phyloP scores from a whole-genome alignment of 2,113 vertebrate genomes.

The Melospiza georgiana region DNA sequence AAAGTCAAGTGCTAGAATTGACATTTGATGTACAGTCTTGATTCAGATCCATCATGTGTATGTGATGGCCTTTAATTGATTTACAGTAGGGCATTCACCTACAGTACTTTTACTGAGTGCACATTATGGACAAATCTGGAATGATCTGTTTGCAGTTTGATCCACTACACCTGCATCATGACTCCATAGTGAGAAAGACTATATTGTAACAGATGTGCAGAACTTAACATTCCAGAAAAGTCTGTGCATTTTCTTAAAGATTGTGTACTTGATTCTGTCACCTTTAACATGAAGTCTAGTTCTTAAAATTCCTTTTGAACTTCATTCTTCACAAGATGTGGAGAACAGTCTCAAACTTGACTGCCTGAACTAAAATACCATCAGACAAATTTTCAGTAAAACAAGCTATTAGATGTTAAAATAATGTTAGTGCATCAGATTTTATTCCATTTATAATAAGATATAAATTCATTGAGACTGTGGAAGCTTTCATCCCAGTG shows the following conservation, averaged over 20 bases:
- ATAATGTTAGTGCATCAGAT: not conserved
- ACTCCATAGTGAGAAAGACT: not conserved
- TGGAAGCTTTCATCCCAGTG: conserved; percentile 30
- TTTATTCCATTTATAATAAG: not conserved
- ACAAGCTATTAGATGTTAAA: not conserved
- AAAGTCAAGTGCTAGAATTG: conserved; percentile 8
- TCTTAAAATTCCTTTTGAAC: not conserved
- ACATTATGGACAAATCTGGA: not conserved
- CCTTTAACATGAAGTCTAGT: not conserved
- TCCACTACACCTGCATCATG: not conserved
- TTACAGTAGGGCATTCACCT: not conserved
- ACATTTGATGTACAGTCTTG: not conserved
- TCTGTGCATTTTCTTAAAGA: not conserved
- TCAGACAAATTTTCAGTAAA: not conserved
- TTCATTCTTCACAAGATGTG: not conserved
- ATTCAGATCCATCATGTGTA: not conserved
- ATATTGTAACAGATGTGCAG: not conserved
- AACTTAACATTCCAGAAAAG: not conserved
- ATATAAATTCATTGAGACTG: not conserved
- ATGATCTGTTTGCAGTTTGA: not conserved
- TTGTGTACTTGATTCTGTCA: not conserved
- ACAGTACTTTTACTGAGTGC: not conserved
- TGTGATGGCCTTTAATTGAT: not conserved
- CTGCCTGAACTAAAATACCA: not conserved
- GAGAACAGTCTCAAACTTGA: conserved; percentile 9